These are phyloP conservation scores for Melanophora roralis DNA, from an alignment of 2,888 invertebrate species.

Conservation along the genomic window DNA sequence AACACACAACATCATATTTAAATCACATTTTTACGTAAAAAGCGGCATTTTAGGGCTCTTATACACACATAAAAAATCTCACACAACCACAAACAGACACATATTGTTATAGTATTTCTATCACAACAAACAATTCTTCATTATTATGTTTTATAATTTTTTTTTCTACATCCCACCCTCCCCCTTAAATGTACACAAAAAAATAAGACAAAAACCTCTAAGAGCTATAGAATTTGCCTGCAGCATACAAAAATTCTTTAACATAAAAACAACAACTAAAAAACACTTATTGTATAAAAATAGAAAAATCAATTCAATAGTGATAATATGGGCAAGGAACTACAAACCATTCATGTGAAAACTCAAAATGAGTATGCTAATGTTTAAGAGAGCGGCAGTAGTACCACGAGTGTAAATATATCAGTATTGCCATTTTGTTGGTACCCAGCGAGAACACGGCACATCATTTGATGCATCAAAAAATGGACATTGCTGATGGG, in stretches of 20 bases:
- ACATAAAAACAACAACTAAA: slow-evolving; percentile 47
- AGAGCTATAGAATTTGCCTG: slow-evolving; percentile 34
- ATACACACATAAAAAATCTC: slow-evolving; percentile 2
- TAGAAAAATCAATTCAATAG: slow-evolving; percentile 66
- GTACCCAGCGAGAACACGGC: too few species aligned
- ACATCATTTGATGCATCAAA: too few species aligned
- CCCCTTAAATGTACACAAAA: slow-evolving; percentile 8
- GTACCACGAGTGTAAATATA: neutral
- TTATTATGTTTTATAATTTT: slow-evolving; percentile 31
- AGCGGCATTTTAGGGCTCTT: slow-evolving; percentile 43
- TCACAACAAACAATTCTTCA: slow-evolving; percentile 43
- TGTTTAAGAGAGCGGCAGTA: neutral
- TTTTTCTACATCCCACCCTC: neutral
- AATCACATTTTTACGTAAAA: slow-evolving; percentile 46
- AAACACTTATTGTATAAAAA: slow-evolving; percentile 55
- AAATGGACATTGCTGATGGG: too few species aligned
- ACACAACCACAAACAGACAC: neutral
- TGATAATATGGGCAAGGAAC: slow-evolving; percentile 54
- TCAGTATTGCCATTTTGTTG: too few species aligned
- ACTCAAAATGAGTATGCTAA: slow-evolving; percentile 8
- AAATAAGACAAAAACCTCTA: neutral
- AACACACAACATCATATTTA: slow-evolving; percentile 44
- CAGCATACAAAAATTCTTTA: slow-evolving; percentile 54
- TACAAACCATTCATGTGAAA: slow-evolving; percentile 52
- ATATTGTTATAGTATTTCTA: slow-evolving; percentile 48